Conservation (phyloP, 1,140 invertebrate genomes). For the Cataglyphis hispanica region DNA sequence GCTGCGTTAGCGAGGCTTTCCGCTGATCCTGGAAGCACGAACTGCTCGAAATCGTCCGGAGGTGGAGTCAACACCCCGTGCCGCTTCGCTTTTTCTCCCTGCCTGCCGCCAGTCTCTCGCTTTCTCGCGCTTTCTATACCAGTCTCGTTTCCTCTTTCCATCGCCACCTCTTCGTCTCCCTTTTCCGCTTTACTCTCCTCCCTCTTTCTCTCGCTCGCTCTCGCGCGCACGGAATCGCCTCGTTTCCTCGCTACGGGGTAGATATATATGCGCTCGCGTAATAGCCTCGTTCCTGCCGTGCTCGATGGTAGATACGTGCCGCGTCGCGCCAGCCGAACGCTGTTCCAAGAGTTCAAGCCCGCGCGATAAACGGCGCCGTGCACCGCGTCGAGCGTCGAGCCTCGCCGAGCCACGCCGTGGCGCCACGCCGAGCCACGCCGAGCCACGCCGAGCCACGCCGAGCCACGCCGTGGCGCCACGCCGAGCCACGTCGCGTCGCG, state of each 20-base stretch:
- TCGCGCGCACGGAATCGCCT: slow-evolving; percentile 71
- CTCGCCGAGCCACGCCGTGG: slow-evolving; percentile 25
- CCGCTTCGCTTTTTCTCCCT: slow-evolving; percentile 61
- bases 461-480: slow-evolving; percentile 14
- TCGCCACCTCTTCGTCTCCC: slow-evolving; percentile 69
- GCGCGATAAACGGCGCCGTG: slow-evolving; percentile 83
- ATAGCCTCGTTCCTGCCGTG: slow-evolving; percentile 85
- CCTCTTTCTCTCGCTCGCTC: slow-evolving; percentile 67
- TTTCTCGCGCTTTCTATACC: slow-evolving; percentile 32
- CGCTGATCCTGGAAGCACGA: slow-evolving; percentile 83
- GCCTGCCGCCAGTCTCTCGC: slow-evolving; percentile 65
- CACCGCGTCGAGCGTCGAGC: slow-evolving; percentile 71
- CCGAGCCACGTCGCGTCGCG: slow-evolving; percentile 25
- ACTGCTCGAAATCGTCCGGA: slow-evolving; percentile 82
- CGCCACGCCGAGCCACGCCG: slow-evolving; percentile 4
- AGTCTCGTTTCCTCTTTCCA: slow-evolving; percentile 22
- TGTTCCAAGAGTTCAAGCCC: slow-evolving; percentile 77
- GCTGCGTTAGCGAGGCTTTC: slow-evolving; percentile 81
- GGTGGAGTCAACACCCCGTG: slow-evolving; percentile 78
- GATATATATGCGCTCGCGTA: slow-evolving; percentile 83
- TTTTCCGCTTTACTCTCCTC: slow-evolving; percentile 65
- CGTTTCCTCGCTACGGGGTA: slow-evolving; percentile 72
- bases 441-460: not conserved
- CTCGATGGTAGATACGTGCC: slow-evolving; percentile 84
- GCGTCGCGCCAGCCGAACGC: slow-evolving; percentile 75